Conservation (phyloP, 2,113 vertebrate genomes). For the Motacilla tschutschensis region DNA sequence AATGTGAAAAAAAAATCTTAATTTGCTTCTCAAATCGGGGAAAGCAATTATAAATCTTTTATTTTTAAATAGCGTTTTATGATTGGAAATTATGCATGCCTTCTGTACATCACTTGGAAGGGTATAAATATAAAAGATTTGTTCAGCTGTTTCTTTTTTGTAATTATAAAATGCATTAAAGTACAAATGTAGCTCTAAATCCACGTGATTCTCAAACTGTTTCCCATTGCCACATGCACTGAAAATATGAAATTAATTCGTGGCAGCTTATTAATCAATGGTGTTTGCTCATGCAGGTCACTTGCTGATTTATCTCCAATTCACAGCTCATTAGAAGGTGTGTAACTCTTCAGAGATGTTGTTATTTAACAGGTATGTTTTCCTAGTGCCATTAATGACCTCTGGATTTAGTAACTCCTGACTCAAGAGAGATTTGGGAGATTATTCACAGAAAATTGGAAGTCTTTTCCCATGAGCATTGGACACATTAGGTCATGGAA, state of each 20-base stretch:
- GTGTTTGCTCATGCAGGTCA: slow-evolving; percentile 55
- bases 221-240: not conserved
- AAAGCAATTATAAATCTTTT: slow-evolving; percentile 39
- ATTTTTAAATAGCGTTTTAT: slow-evolving; percentile 48
- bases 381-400: not conserved
- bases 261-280: slow-evolving; percentile 52
- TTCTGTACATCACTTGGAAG: slow-evolving; percentile 26
- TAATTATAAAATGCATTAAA: slow-evolving; percentile 43
- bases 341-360: slow-evolving; percentile 22
- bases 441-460: not conserved
- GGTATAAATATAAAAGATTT: slow-evolving; percentile 28
- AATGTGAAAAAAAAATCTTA: not conserved
- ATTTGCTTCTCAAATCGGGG: slow-evolving; percentile 41
- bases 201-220: slow-evolving; percentile 17
- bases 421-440: not conserved
- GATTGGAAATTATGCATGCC: slow-evolving; percentile 41
- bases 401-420: not conserved
- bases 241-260: slow-evolving; percentile 29
- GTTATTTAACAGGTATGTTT: slow-evolving; percentile 24
- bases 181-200: slow-evolving; percentile 48
- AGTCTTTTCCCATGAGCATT: not conserved
- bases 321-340: slow-evolving; percentile 35
- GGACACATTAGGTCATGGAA: not conserved
- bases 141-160: slow-evolving; percentile 31
- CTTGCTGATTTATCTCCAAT: slow-evolving; percentile 43